These are phyloP conservation scores for Rhabdophis nuchalis DNA, from an alignment of 2,797 vertebrate species.

Conservation along the genomic window DNA sequence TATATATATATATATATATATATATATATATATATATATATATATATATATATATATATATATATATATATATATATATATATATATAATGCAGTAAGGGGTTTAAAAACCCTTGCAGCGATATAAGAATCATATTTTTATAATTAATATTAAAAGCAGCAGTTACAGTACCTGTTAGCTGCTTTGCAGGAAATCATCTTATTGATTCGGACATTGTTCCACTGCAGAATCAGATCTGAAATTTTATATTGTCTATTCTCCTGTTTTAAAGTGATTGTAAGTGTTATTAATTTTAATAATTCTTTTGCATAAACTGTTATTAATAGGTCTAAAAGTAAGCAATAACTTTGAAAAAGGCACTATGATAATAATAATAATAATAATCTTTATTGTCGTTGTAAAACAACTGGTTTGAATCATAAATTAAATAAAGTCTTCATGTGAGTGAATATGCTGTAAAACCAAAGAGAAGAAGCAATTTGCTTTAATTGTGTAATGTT, in stretches of 20 bases:
- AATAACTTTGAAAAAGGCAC: conserved; percentile 5
- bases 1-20: no score
- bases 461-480: neutral
- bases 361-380: conserved; percentile 8
- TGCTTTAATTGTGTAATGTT: neutral
- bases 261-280: conserved; percentile 9
- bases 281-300: neutral
- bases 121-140: neutral
- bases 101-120: neutral
- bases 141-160: neutral
- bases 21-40: no score
- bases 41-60: no score
- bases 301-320: conserved; percentile 7
- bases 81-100: neutral
- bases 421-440: neutral
- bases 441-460: neutral
- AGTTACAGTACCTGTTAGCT: neutral
- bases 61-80: no score
- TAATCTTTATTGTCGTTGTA: no score
- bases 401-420: conserved; percentile 9
- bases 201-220: conserved; percentile 38
- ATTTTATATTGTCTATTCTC: neutral
- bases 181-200: conserved; percentile 16
- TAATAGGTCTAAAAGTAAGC: conserved; percentile 14
- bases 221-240: conserved; percentile 23